Conservation (phyloP, 2,888 invertebrate species). For the Drosophila anomalata region DNA sequence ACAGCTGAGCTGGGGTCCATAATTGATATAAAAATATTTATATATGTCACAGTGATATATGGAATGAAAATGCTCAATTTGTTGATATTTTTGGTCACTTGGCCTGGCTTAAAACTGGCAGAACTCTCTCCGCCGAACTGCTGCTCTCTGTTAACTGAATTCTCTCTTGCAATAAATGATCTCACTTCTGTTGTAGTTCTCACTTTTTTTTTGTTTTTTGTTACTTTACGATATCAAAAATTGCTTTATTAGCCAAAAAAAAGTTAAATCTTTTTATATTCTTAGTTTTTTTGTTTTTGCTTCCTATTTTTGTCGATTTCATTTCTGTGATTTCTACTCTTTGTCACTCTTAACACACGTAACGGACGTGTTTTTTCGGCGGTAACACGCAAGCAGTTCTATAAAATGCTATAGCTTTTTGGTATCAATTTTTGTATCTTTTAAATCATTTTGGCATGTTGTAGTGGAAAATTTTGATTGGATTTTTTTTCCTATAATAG, state of each 20-base stretch:
- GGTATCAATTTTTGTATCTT: constrained; percentile 42
- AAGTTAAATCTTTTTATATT: constrained; percentile 57
- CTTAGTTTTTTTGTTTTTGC: constrained; percentile 32
- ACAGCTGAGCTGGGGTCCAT: constrained; percentile 45
- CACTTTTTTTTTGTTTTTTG: constrained; percentile 30
- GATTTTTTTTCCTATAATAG: background rate
- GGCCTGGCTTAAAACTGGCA: constrained; percentile 30
- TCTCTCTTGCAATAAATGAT: constrained; percentile 50
- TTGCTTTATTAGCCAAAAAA: constrained; percentile 75
- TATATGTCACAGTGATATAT: constrained; percentile 46
- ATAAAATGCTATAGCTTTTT: constrained; percentile 32
- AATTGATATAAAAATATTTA: constrained; percentile 49
- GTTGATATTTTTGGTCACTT: constrained; percentile 42
- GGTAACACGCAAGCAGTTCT: constrained; percentile 59
- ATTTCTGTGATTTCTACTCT: constrained; percentile 44
- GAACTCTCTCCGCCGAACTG: constrained; percentile 15
- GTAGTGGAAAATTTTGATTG: background rate
- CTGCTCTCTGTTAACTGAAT: constrained; percentile 28
- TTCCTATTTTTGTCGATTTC: constrained; percentile 32
- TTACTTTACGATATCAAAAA: constrained; percentile 72
- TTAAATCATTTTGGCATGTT: background rate
- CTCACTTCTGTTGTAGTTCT: constrained; percentile 53
- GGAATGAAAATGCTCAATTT: constrained; percentile 39
- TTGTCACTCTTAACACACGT: constrained; percentile 50
- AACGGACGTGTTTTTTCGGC: constrained; percentile 59